These are phyloP conservation scores for Saccopteryx leptura DNA, from an alignment of 2,113 vertebrate species.

Conservation along the genomic window DNA sequence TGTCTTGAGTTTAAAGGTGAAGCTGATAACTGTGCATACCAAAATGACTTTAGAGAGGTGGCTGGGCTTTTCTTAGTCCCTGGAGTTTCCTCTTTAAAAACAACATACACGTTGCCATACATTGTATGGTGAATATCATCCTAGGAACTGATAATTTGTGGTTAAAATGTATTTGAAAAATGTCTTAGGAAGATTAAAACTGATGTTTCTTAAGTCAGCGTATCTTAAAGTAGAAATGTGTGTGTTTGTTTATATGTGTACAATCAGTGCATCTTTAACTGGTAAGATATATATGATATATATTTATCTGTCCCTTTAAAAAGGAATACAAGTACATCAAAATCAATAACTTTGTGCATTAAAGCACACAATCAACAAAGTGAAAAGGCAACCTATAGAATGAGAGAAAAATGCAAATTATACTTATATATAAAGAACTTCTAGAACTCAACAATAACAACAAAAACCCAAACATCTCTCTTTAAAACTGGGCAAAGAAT, in stretches of 20 bases:
- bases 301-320: not conserved
- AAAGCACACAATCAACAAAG: not conserved
- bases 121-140: not conserved
- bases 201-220: not conserved
- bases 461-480: not conserved
- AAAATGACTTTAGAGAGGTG: not conserved
- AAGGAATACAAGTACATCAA: not conserved
- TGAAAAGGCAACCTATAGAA: not conserved
- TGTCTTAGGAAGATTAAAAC: not conserved
- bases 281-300: not conserved
- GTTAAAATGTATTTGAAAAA: slow-evolving; percentile 21
- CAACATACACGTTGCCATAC: not conserved
- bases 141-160: not conserved
- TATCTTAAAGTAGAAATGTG: slow-evolving; percentile 6
- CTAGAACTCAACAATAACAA: not conserved
- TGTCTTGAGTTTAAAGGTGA: not conserved
- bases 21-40: not conserved
- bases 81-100: slow-evolving; percentile 48
- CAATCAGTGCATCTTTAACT: not conserved
- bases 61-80: not conserved
- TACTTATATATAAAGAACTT: not conserved
- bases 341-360: not conserved
- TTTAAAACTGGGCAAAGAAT: not conserved
- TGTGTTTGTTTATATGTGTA: not conserved
- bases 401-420: not conserved